phyloP scores from a whole-genome alignment of 2,888 invertebrate genomes.

The Blastobasis adustella region DNA sequence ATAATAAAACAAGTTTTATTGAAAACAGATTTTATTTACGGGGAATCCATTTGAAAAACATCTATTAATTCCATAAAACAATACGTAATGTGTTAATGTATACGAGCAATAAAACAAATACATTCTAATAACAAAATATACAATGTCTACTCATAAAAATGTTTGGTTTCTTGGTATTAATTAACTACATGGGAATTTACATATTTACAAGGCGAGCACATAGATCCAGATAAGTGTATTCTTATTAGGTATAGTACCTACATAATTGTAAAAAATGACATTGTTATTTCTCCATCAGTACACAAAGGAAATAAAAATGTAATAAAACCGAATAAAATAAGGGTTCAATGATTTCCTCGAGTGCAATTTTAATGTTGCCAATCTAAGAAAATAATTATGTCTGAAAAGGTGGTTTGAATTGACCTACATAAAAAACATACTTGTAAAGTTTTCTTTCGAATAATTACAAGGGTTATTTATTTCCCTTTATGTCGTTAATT shows the following conservation, averaged over 20 bases:
- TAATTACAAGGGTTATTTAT: neutral
- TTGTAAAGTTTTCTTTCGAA: too few species aligned
- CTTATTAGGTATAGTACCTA: conserved; percentile 13
- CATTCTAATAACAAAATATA: conserved; percentile 64
- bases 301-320: conserved; percentile 48
- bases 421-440: too few species aligned
- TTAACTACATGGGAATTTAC: conserved; percentile 68
- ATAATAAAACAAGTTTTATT: conserved; percentile 30
- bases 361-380: too few species aligned
- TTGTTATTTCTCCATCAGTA: conserved; percentile 37
- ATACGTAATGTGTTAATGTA: conserved; percentile 45
- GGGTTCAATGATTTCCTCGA: too few species aligned
- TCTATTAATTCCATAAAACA: conserved; percentile 52
- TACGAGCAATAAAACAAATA: conserved; percentile 46
- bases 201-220: conserved; percentile 65
- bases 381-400: too few species aligned
- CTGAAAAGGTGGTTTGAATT: too few species aligned
- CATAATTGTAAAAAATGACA: too few species aligned
- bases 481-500: neutral
- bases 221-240: conserved; percentile 57
- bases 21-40: conserved; percentile 69
- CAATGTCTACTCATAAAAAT: conserved; percentile 61
- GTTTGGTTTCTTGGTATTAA: conserved; percentile 73
- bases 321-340: neutral
- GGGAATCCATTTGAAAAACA: conserved; percentile 56